Base-by-base conservation (phyloP, 2,888 invertebrate species). In the Pammene fasciana region DNA sequence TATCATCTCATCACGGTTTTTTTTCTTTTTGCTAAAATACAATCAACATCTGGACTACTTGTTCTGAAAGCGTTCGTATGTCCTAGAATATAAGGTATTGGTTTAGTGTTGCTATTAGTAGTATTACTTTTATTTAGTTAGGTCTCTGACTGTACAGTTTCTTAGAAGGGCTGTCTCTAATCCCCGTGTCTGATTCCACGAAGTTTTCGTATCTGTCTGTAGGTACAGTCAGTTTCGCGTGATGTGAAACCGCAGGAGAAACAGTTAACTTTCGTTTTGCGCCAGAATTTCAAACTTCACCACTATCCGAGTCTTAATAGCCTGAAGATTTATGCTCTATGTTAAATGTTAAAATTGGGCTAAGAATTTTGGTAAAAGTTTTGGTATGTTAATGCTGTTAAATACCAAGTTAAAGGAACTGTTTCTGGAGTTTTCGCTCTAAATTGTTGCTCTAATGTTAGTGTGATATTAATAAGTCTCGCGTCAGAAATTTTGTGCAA, bases 201-300 rank as follows among this genome's bases (percentile, higher is more conserved):
- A 76, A 75, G 75, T 77, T 82, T 86, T 85, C 82, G 83, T 86
- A 86, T 84, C 78, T 79, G 79, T 84, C 86, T 86, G 85, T 26
- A 26, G 26, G 26, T 86, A 84, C 75, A 86, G 81, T 82, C 79
- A 36, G 84, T 86, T 87, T 89, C 77, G 87, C 86, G 83, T 89
- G 88, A 83, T 86, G 80, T 84, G 83, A 65, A 80, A 83, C 83
- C 82, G 77, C 80, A 84, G 87, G 86, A 86, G 88, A 89, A 89
- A 88, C 84, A 85, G 81, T 80, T 74, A 84, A 87, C 77, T 86
- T 87, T 75, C 78, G 75, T 81, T 82, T 84, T 83, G 81, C 82
- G 81, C 68, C 56, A 75, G 73, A 78, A 80, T 78, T 81, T 75
- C 78, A 74, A 65, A 77, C 83, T 70, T 65, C 54, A 59, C 57